Base-by-base conservation (phyloP, 2,888 invertebrate genomes). In the Vanessa cardui region DNA sequence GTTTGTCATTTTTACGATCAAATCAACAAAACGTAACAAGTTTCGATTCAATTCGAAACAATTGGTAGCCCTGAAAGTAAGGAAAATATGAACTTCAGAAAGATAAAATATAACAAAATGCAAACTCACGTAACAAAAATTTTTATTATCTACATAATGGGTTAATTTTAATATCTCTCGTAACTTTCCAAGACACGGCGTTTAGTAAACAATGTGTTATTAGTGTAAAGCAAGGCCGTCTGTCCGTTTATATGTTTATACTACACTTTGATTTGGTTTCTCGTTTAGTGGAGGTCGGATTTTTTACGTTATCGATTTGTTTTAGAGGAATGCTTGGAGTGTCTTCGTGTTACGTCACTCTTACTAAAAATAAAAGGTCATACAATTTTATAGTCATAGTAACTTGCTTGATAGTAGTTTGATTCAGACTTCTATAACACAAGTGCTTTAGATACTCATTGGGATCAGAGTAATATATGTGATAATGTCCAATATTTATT, bases 241-340 rank as follows among this genome's bases (percentile, higher is more conserved):
- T 64, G 64, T 64, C 64, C 54, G 66, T 70, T 62, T 58, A 63
- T 67, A 39, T 72, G 72, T 72, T 72, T 72, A 72, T 68, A n/a
- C 33, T 65, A 70, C 72, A 70, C 70, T 70, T 70, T 66, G 62
- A 65, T 69, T 67, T 47, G 54, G 60, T 61, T 65, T 66, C 52
- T 47, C 56, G 66, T n/a, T 64, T 58, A 56, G 47, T 47, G 47
- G 54, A 66, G 60, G 64, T 64, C 50, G 50, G 50, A 50, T 54
- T 62, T 52, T 63, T 59, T 31, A 7, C n/a, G n/a, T n/a, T 31
- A 20, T 31, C 49, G 50, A 18, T 58, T 64, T 26, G 47, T 49
- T 49, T 7, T 62, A 54, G 18, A 54, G 18, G 45, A 54, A 54
- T 54, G 50, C 31, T 56, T 18, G 9, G 21, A 50, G 39, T 39